These are phyloP conservation scores for Mionectes macconnelli DNA, from an alignment of 2,113 vertebrate genomes.

Conservation along the genomic window DNA sequence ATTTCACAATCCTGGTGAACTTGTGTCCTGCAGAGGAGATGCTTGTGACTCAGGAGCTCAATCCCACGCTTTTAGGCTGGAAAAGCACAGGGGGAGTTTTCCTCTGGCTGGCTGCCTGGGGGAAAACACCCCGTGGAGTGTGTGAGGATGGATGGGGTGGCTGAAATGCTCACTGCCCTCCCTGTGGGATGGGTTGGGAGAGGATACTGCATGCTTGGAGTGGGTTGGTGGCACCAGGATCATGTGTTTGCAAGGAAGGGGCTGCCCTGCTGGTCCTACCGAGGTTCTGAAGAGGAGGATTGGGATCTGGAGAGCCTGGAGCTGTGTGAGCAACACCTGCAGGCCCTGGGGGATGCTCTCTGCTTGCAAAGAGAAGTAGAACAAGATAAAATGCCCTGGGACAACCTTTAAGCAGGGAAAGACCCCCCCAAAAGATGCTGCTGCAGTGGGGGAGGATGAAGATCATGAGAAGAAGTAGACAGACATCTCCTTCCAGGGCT, in stretches of 20 bases:
- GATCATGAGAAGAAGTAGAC: background rate
- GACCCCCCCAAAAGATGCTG: fast-evolving
- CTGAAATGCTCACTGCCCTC: background rate
- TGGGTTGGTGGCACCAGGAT: background rate
- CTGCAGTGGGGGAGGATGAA: background rate
- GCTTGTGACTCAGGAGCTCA: background rate
- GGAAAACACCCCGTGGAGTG: fast-evolving
- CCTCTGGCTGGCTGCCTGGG: background rate
- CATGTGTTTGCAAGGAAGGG: fast-evolving
- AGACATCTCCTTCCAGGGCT: background rate
- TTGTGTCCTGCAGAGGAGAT: background rate
- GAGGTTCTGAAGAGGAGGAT: background rate
- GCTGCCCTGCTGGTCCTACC: background rate
- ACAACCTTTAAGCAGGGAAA: background rate
- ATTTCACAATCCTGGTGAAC: constrained; percentile 84
- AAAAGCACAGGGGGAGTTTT: background rate
- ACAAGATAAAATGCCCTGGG: fast-evolving
- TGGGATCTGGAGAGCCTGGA: background rate
- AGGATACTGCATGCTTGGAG: background rate
- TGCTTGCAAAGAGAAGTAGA: background rate
- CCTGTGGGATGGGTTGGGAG: background rate
- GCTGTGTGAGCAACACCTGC: background rate
- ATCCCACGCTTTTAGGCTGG: background rate
- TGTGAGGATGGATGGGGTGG: background rate
- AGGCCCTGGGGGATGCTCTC: background rate